Evolutionary conservation across 1,140 invertebrate genomes (phyloP), one percentile per base, ranked within the genome.

Genomic region (Papilio helenus): DNA sequence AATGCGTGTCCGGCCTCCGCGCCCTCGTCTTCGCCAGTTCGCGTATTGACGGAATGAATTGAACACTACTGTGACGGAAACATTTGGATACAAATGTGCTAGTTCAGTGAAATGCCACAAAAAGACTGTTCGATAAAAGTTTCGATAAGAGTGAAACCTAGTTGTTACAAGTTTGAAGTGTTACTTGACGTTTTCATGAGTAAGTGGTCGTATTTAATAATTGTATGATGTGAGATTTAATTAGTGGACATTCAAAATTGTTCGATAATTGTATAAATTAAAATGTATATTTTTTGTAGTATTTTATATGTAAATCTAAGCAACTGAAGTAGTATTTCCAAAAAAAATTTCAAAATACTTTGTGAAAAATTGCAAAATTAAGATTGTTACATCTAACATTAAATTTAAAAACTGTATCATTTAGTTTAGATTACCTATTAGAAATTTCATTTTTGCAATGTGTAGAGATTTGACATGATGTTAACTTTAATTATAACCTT

Each of bases 151-250:
- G 90, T 94, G 89, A 90, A 93, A 88, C 92, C 90, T 46, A 85
- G 86, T 84, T 85, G 85, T 84, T 85, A 93, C 74, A 90, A 92
- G 82, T 90, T 93, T 81, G 87, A 92, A 89, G 87, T 94, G 88
- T 88, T 92, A 82, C 87, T 94, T 89, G 92, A 94, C 93, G 90
- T 94, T 92, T 93, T 89, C 92, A 94, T 94, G 93, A 94, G 93
- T 94, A 84, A 94, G 93, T 94, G 86, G 58, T 76, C 29, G 12
- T 39, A 20, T 73, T 80, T 46, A 23, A 76, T 34, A 4, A 34
- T 72, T 79, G 12, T 42, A 72, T 72, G 18, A 55, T 72, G 42
- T 23, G 5, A 2, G 8, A 18, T 46, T 58, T 61, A 26, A 61
- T 61, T 26, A 61, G 29, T 16, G 10, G n/a, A 18, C 44, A 46